Evolutionary conservation across 1,140 invertebrate species (phyloP).

Genomic region (Pseudomyrmex cubaensis): DNA sequence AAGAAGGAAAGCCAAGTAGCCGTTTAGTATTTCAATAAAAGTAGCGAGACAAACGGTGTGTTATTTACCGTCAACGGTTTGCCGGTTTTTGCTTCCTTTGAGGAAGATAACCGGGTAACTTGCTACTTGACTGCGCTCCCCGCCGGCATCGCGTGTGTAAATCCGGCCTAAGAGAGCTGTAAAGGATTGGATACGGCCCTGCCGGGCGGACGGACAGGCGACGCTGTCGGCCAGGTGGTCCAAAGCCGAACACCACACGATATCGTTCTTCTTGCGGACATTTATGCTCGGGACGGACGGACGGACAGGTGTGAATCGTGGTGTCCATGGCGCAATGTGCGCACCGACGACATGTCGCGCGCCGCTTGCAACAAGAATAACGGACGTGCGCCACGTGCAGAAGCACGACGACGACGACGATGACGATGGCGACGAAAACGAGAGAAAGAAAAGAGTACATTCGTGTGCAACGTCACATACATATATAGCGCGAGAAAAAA

Average conservation of each 20-base stretch:
- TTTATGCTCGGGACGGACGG: slow-evolving; percentile 39
- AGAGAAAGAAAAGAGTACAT: not conserved
- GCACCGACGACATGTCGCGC: slow-evolving; percentile 57
- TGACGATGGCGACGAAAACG: not conserved
- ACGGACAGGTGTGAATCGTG: slow-evolving; percentile 54
- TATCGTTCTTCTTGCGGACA: slow-evolving; percentile 59
- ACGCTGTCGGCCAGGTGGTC: slow-evolving; percentile 53
- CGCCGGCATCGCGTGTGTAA: not conserved
- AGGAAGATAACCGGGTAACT: slow-evolving; percentile 16
- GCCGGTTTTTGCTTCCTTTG: not conserved
- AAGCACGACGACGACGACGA: not conserved
- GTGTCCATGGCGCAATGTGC: slow-evolving; percentile 59
- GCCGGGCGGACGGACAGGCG: not conserved
- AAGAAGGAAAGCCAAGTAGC: not conserved
- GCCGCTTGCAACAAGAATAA: slow-evolving; percentile 45
- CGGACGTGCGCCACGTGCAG: slow-evolving; percentile 51
- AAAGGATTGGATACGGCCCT: slow-evolving; percentile 39
- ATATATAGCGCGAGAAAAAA: too few relatives aligned
- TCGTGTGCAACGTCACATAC: not conserved
- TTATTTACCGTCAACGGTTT: slow-evolving; percentile 1
- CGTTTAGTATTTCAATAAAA: slow-evolving; percentile 27
- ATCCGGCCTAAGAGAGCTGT: not conserved
- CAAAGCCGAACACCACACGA: slow-evolving; percentile 36
- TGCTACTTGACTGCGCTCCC: not conserved
- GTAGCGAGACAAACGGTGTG: not conserved